Conservation (phyloP, 2,888 invertebrate genomes). For the Notodonta ziczac region DNA sequence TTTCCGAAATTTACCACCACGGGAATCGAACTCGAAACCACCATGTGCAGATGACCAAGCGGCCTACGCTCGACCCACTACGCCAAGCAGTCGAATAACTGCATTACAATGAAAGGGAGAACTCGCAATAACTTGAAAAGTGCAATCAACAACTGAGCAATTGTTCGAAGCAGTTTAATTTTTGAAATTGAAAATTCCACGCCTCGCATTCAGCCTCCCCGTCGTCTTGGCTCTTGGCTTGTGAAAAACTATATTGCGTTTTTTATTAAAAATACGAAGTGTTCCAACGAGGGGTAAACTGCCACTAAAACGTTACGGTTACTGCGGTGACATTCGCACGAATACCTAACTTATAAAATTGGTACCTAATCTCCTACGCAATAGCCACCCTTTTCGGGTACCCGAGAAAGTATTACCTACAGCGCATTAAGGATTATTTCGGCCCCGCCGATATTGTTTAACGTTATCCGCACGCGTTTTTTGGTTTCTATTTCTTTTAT, state of each 20-base stretch:
- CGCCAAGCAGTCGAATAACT: too few species aligned
- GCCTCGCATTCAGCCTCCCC: too few species aligned
- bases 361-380: conserved; percentile 59
- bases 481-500: conserved; percentile 40
- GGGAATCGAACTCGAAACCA: too few species aligned
- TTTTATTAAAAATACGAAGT: conserved; percentile 80
- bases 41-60: too few species aligned
- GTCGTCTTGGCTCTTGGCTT: conserved; percentile 50
- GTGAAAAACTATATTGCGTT: conserved; percentile 76
- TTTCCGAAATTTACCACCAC: too few species aligned
- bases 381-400: conserved; percentile 54
- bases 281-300: conserved; percentile 76
- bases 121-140: conserved; percentile 23
- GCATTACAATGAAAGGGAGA: background rate
- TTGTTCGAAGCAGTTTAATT: conserved; percentile 56
- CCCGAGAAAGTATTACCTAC: conserved; percentile 64
- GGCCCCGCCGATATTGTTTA: conserved; percentile 54
- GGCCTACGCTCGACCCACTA: too few species aligned
- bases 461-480: conserved; percentile 46
- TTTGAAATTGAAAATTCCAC: conserved; percentile 71
- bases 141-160: conserved; percentile 32
- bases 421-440: conserved; percentile 64
- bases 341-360: conserved; percentile 81
- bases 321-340: conserved; percentile 78
- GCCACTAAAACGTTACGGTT: conserved; percentile 81